Percentiles rank a stretch among this genome's conserved stretches.
These are phyloP conservation scores for Pherbina coryleti DNA, from an alignment of 2,888 invertebrate genomes.

Conservation along the genomic window DNA sequence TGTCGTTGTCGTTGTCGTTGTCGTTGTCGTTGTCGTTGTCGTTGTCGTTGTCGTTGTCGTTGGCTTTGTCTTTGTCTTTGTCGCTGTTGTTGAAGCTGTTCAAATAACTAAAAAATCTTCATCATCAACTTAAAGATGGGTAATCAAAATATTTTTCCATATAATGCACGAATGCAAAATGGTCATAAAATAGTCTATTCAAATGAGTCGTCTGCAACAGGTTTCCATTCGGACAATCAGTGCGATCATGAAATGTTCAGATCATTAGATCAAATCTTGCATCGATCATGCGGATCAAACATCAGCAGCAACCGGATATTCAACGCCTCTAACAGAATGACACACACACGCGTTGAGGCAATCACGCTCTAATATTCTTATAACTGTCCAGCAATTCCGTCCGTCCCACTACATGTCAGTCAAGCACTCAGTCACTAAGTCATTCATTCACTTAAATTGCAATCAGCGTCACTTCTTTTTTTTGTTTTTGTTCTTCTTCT, in stretches of 20 bases:
- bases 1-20: too few species aligned
- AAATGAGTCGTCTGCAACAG: background rate
- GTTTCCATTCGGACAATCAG: background rate
- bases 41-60: too few species aligned
- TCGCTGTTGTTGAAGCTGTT: too few species aligned
- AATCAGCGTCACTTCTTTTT: constrained; percentile 52
- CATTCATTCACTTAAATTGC: constrained; percentile 37
- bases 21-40: too few species aligned
- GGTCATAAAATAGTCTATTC: too few species aligned
- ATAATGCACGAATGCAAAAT: too few species aligned
- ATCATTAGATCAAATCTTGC: background rate
- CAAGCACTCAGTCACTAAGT: constrained; percentile 13
- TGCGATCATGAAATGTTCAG: background rate
- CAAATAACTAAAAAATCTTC: too few species aligned
- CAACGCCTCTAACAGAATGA: background rate
- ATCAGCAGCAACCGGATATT: too few species aligned
- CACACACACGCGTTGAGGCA: background rate
- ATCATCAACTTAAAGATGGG: too few species aligned
- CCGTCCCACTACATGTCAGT: background rate
- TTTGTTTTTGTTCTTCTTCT: background rate
- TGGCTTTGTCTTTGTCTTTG: too few species aligned
- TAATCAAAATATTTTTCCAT: too few species aligned
- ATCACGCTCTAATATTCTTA: background rate
- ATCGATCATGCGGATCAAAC: background rate
- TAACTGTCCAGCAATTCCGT: background rate